Conservation (phyloP, 2,888 invertebrate genomes). For the Tupiocoris notatus region DNA sequence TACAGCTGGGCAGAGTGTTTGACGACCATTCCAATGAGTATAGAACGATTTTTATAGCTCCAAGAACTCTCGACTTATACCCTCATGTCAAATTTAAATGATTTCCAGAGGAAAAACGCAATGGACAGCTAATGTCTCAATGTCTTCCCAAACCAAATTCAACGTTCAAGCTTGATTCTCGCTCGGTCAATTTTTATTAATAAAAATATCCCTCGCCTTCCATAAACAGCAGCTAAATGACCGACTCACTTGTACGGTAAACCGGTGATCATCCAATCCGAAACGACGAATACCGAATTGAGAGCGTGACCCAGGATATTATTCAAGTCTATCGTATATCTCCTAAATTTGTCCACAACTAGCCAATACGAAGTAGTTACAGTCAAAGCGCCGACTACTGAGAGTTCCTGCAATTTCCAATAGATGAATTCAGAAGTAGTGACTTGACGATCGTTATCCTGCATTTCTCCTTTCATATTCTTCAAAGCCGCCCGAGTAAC, state of each 20-base stretch:
- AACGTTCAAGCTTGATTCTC: too few relatives aligned
- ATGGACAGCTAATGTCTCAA: too few relatives aligned
- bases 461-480: background rate
- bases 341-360: background rate
- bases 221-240: background rate
- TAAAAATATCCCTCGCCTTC: too few relatives aligned
- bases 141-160: too few relatives aligned
- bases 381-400: background rate
- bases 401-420: background rate
- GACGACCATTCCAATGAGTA: too few relatives aligned
- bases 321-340: background rate
- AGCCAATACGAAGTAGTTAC: background rate
- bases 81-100: too few relatives aligned
- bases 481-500: background rate
- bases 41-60: too few relatives aligned
- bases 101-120: too few relatives aligned
- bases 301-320: background rate
- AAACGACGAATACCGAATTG: background rate
- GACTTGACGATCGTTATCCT: background rate
- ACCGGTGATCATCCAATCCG: slow-evolving; percentile 7
- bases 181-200: too few relatives aligned
- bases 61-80: too few relatives aligned
- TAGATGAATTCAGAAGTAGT: background rate
- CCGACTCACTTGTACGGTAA: slow-evolving; percentile 17
- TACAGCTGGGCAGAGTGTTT: too few relatives aligned